Percentiles rank a stretch among this genome's conserved stretches.
phyloP scores from a whole-genome alignment of 2,797 vertebrate genomes.

The Trichosurus vulpecula region DNA sequence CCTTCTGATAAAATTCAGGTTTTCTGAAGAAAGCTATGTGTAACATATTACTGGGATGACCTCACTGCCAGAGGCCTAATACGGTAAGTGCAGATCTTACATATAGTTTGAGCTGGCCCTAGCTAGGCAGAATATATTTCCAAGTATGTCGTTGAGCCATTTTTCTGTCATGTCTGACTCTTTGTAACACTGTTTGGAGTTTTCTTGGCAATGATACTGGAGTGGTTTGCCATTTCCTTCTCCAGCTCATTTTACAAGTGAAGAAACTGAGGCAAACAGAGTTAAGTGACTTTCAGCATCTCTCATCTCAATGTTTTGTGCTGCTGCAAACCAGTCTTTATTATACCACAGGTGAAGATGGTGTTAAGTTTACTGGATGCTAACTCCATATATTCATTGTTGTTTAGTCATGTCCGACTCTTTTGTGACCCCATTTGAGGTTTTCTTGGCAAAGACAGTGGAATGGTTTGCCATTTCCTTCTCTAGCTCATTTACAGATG shows the following conservation, averaged over 20 bases:
- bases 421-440: background rate
- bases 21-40: background rate
- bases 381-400: background rate
- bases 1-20: background rate
- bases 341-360: background rate
- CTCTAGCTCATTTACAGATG: background rate
- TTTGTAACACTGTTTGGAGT: background rate
- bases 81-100: background rate
- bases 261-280: background rate
- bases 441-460: background rate
- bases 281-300: background rate
- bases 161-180: background rate
- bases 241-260: background rate
- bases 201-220: background rate
- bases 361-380: background rate
- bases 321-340: background rate
- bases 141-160: background rate
- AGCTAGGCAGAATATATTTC: background rate
- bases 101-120: background rate
- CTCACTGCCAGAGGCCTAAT: background rate
- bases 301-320: background rate
- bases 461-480: background rate
- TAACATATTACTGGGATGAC: background rate
- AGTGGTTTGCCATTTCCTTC: background rate
- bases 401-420: background rate